These are phyloP conservation scores for Sinocyclocheilus anophthalmus DNA, from an alignment of 2,113 vertebrate species.

Conservation along the genomic window DNA sequence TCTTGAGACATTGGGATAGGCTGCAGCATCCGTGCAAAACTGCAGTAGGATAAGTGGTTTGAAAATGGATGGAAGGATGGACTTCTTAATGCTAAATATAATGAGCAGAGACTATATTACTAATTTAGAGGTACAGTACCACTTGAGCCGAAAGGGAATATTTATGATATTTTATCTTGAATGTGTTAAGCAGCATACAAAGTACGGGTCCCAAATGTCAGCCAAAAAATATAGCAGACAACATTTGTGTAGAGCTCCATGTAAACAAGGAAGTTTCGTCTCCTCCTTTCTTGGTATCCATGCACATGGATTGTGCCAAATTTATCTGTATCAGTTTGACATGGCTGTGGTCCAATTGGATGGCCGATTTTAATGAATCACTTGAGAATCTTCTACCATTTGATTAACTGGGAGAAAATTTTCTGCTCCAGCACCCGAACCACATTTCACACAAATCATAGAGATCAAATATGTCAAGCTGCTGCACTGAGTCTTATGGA, in stretches of 20 bases:
- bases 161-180: background rate
- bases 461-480: conserved; percentile 52
- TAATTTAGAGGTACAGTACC: background rate
- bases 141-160: background rate
- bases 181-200: background rate
- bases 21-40: background rate
- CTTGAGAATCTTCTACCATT: conserved; percentile 47
- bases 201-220: background rate
- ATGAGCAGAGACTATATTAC: background rate
- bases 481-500: conserved; percentile 49
- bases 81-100: background rate
- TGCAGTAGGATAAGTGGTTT: background rate
- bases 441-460: conserved; percentile 47
- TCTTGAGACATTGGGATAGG: background rate
- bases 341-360: conserved; percentile 25
- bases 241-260: background rate
- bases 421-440: conserved; percentile 50
- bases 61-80: background rate
- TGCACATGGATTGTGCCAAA: background rate
- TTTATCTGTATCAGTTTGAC: conserved; percentile 11
- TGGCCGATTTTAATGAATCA: conserved; percentile 37
- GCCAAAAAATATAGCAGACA: background rate
- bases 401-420: conserved; percentile 44
- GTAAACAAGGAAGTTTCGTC: background rate
- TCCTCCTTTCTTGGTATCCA: background rate